Base-by-base conservation (phyloP, 2,113 vertebrate species). In the Limnothrissa miodon region DNA sequence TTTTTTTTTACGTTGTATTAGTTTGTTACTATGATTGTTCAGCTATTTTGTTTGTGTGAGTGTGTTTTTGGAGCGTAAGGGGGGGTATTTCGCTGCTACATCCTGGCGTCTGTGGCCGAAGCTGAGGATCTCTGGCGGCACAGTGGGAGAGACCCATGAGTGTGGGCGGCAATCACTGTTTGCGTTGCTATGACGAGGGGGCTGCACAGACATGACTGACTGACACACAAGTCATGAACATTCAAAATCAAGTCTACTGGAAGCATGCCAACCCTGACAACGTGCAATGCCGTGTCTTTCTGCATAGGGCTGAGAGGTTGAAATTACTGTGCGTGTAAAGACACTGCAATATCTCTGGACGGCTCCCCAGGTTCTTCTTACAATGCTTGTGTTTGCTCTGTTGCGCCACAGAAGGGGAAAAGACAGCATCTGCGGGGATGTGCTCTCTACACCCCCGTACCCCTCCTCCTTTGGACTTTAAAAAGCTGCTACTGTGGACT, bases 11-110 rank as follows among this genome's bases (percentile, higher is more conserved):
- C 36, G 29, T 74, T 74, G 66, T 33, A 74, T 74, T 74, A 17
- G 66, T 74, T 74, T 74, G 66, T 74, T 74, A 39, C 66, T 74
- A 74, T 74, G 66, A 74, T 74, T 74, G 66, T 36, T 74, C 66
- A 74, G 66, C 66, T 74, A 66, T 66, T 66, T 33, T 66, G 10
- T 66, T n/a, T 66, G 59, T 62, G 2, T 25, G 25, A 36, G 10
- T 70, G 10, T 36, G 66, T 74, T 17, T 74, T 74, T 66, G 15
- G 33, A 29, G 33, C 11, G 29, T 13, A 33, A 10, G 66, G 15
- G 8, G 62, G 66, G 11, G 66, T 15, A 5, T 4, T 74, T 74
- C 66, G 66, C 66, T 74, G 66, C 66, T 74, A 36, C 33, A 74
- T 74, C 29, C 66, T 74, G 15, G 66, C 13, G 33, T 13, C 66